phyloP scores from a whole-genome alignment of 2,113 vertebrate genomes.

The Melanerpes aurifrons region DNA sequence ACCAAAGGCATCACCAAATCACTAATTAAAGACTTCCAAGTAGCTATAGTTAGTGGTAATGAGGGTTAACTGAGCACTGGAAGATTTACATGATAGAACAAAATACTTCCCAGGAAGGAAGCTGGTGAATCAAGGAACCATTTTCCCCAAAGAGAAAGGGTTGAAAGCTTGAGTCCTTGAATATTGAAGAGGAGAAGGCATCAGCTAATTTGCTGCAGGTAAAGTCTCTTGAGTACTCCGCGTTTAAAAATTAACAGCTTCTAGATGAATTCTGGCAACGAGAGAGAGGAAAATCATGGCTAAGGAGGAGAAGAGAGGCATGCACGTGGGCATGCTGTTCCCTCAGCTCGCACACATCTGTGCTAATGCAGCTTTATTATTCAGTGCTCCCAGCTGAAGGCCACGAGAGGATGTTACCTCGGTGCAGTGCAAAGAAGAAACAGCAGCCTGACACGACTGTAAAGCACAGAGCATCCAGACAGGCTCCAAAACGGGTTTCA shows the following conservation, averaged over 20 bases:
- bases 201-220: not conserved
- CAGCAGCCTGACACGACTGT: not conserved
- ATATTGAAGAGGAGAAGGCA: conserved; percentile 14
- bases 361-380: not conserved
- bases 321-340: rapidly evolving
- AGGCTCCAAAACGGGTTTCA: not conserved
- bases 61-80: not conserved
- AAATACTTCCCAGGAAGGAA: not conserved
- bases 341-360: not conserved
- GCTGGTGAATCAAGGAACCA: not conserved
- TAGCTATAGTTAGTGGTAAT: not conserved
- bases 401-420: not conserved
- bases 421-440: not conserved
- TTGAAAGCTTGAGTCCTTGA: not conserved
- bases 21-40: conserved; percentile 9
- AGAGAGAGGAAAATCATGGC: not conserved
- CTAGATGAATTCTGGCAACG: not conserved
- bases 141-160: not conserved
- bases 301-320: not conserved
- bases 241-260: conserved; percentile 16
- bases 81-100: not conserved
- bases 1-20: not conserved
- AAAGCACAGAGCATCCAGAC: not conserved
- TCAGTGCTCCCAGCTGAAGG: not conserved
- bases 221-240: not conserved